phyloP scores from a whole-genome alignment of 2,888 invertebrate species.

The Eupithecia exiguata region DNA sequence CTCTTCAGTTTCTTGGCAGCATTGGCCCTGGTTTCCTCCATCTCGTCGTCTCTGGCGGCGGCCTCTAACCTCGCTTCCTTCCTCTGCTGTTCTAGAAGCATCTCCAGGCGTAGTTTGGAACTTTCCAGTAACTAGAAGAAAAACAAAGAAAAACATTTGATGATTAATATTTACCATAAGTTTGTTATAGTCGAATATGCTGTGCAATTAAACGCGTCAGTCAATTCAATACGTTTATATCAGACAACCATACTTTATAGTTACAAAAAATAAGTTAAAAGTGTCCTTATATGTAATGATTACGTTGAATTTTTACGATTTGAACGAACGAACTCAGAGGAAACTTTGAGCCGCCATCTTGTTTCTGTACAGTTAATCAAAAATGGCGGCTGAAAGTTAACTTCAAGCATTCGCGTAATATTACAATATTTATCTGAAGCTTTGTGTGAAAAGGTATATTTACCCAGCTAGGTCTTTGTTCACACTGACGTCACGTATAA shows the following conservation, averaged over 20 bases:
- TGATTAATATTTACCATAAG: neutral
- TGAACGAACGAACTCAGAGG: neutral
- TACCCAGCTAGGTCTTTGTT: no score
- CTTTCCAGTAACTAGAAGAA: conserved; percentile 91
- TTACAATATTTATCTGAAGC: no score
- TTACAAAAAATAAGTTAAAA: no score
- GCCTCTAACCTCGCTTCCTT: conserved; percentile 95
- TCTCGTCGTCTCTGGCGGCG: conserved; percentile 95
- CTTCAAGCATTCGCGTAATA: neutral
- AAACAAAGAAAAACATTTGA: neutral
- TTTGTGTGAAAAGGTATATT: no score
- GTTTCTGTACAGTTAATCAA: neutral
- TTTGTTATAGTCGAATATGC: neutral
- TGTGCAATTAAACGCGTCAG: no score
- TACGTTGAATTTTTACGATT: no score
- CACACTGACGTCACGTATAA: neutral
- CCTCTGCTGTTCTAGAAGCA: conserved; percentile 95
- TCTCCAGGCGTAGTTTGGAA: conserved; percentile 95
- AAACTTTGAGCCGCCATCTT: neutral
- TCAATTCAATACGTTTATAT: no score
- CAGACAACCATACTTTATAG: no score
- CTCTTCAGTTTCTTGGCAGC: conserved; percentile 96
- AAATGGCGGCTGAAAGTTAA: neutral
- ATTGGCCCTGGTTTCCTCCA: conserved; percentile 95
- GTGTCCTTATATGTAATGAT: no score